Evolutionary conservation across 2,113 vertebrate species (phyloP).

Genomic region (Pungitius pungitius): DNA sequence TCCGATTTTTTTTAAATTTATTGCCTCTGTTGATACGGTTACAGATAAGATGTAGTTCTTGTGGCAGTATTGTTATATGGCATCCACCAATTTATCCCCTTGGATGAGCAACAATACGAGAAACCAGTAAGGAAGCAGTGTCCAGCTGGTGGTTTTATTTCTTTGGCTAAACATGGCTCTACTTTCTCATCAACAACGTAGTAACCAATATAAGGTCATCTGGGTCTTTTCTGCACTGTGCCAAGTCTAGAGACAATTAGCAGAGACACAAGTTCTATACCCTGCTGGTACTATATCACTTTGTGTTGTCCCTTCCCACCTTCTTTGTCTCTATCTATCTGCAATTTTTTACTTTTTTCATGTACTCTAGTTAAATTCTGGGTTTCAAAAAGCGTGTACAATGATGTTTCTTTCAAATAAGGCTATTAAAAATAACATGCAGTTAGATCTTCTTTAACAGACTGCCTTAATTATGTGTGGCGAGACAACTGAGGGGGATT

Average conservation of each 20-base stretch:
- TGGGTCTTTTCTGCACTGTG: neutral
- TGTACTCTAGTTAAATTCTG: conserved; percentile 21
- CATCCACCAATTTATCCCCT: neutral
- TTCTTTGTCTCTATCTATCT: neutral
- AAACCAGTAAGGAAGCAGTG: neutral
- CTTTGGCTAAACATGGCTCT: neutral
- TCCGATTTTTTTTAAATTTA: neutral
- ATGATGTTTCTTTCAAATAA: conserved; percentile 29
- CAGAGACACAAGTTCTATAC: neutral
- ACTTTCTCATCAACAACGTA: neutral
- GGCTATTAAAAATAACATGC: conserved; percentile 41
- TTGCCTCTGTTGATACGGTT: neutral
- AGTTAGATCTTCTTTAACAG: conserved; percentile 38
- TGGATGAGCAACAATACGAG: neutral
- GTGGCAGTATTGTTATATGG: neutral
- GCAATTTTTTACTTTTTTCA: conserved; percentile 11
- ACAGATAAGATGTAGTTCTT: neutral
- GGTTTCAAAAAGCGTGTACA: conserved; percentile 9
- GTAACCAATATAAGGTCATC: neutral
- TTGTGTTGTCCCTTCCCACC: neutral
- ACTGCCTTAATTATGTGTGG: conserved; percentile 49
- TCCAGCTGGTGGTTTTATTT: neutral
- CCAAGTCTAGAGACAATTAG: neutral
- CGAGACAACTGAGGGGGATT: conserved; percentile 31
- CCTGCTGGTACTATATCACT: neutral